These are phyloP conservation scores for Linnaemya tessellans DNA, from an alignment of 2,888 invertebrate genomes.

Conservation along the genomic window DNA sequence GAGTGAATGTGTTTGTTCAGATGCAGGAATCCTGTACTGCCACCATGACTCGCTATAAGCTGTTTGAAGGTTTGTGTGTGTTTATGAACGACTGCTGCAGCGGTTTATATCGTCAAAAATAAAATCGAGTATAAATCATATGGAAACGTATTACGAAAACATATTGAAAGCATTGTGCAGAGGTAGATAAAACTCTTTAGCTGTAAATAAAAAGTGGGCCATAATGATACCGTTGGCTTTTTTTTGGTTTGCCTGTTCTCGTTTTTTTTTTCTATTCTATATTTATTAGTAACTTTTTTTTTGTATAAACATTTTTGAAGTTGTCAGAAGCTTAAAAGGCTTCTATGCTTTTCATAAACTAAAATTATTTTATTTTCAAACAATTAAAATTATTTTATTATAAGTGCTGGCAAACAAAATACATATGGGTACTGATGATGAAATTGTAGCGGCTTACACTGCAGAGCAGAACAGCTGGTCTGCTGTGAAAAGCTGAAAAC, in stretches of 20 bases:
- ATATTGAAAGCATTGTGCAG: background rate
- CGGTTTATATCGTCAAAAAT: background rate
- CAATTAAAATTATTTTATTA: no score
- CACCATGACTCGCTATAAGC: background rate
- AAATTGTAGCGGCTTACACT: no score
- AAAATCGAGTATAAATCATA: background rate
- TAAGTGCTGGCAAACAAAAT: no score
- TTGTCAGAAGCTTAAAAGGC: no score
- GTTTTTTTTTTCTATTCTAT: background rate
- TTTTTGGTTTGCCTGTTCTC: background rate
- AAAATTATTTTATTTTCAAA: no score
- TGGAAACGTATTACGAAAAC: background rate
- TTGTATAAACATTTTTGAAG: no score
- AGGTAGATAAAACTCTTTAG: background rate
- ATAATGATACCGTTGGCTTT: background rate
- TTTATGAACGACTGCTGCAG: background rate
- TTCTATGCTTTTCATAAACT: no score
- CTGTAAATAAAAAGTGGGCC: background rate
- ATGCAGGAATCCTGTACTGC: background rate
- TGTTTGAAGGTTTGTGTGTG: background rate
- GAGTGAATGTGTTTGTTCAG: background rate
- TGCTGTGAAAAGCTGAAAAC: no score
- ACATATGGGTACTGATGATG: no score
- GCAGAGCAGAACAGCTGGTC: no score
- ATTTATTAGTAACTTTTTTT: no score